Evolutionary conservation across 1,140 invertebrate genomes (phyloP).

Genomic region (Pogonognathellus flavescens): DNA sequence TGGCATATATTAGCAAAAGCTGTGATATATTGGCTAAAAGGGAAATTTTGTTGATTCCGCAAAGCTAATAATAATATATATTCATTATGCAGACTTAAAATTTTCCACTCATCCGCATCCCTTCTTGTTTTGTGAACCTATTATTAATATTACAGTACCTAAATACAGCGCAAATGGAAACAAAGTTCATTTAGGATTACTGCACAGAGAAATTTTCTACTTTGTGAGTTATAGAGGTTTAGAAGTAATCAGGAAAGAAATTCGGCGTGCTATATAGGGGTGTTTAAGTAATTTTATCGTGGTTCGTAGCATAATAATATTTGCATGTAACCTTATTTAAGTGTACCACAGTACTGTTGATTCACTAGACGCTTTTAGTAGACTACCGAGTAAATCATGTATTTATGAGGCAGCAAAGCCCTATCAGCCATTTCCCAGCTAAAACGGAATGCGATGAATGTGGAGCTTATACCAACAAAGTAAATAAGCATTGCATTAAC

Average conservation of each 20-base stretch:
- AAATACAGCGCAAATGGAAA: slow-evolving; percentile 29
- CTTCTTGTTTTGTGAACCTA: not conserved
- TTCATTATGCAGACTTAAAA: not conserved
- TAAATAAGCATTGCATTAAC: slow-evolving; percentile 20
- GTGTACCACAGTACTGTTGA: not conserved
- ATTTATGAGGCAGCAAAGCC: slow-evolving; percentile 39
- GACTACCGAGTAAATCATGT: slow-evolving; percentile 41
- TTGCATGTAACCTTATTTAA: no score
- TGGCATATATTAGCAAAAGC: not conserved
- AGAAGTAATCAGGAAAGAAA: no score
- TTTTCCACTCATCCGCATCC: not conserved
- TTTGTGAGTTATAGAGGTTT: no score
- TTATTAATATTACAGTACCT: not conserved
- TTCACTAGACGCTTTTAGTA: not conserved
- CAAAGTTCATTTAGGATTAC: slow-evolving; percentile 43
- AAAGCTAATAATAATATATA: not conserved
- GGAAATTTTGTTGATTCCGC: not conserved
- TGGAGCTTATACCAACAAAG: not conserved
- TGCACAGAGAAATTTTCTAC: no score
- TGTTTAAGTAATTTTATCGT: no score
- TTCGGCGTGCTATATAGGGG: no score
- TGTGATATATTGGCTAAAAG: not conserved
- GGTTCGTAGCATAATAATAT: no score
- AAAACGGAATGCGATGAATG: slow-evolving; percentile 41
- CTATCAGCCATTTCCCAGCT: slow-evolving; percentile 40